Evolutionary conservation across 1,140 invertebrate species (phyloP).

Genomic region (Carposina sasakii): DNA sequence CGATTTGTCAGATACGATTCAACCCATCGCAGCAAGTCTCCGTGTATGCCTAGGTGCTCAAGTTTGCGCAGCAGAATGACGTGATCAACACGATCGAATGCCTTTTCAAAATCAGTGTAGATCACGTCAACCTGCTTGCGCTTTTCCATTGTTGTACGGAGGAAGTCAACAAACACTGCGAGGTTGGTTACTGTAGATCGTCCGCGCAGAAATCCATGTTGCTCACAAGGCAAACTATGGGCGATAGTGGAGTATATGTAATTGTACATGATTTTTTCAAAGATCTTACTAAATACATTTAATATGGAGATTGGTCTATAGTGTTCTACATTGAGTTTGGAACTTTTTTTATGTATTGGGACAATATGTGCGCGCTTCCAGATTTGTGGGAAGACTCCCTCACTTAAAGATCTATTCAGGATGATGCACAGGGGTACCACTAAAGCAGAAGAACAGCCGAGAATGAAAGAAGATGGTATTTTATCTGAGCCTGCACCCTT

Average conservation of each 20-base stretch:
- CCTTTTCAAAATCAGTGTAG: conserved; percentile 25
- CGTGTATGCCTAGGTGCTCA: neutral
- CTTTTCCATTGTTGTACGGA: neutral
- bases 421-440: neutral
- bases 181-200: neutral
- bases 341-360: conserved; percentile 5
- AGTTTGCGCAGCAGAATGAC: neutral
- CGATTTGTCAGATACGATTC: neutral
- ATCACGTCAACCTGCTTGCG: neutral
- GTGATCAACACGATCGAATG: conserved; percentile 24
- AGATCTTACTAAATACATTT: conserved; percentile 4
- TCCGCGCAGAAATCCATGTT: conserved; percentile 2
- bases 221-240: neutral
- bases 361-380: conserved; percentile 6
- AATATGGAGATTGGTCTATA: conserved; percentile 23
- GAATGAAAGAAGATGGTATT: neutral
- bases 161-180: neutral
- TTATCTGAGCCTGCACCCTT: conserved; percentile 1
- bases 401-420: conserved; percentile 2
- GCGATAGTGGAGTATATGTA: neutral
- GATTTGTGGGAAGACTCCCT: conserved; percentile 2
- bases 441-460: neutral
- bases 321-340: neutral
- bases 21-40: neutral
- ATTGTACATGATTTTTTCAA: conserved; percentile 1